A percentile compares a stretch with the other conserved stretches of the same genome.
phyloP scores from a whole-genome alignment of 2,888 invertebrate species.

The Lysandra bellargus region DNA sequence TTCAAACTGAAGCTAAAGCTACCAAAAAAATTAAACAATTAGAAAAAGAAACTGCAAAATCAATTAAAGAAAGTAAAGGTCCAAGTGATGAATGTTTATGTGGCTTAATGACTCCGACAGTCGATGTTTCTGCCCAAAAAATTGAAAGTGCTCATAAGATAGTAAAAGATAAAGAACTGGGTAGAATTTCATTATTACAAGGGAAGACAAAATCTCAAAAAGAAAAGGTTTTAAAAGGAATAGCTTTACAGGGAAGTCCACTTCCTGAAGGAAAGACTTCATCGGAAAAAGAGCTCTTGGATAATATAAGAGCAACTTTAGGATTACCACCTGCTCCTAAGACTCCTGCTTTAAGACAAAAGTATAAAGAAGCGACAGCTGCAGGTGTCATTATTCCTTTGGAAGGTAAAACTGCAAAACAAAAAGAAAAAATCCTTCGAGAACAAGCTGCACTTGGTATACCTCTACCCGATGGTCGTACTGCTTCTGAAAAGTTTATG shows the following conservation, averaged over 20 bases:
- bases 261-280: conserved; percentile 37
- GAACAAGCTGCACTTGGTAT: conserved; percentile 37
- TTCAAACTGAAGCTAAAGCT: conserved; percentile 33
- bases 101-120: conserved; percentile 29
- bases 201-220: conserved; percentile 39
- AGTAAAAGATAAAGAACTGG: conserved; percentile 43
- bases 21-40: conserved; percentile 33
- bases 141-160: conserved; percentile 24
- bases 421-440: conserved; percentile 41
- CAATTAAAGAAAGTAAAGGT: conserved; percentile 46
- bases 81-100: conserved; percentile 49
- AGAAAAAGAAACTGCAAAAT: conserved; percentile 44
- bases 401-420: conserved; percentile 39
- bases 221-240: conserved; percentile 38
- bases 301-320: conserved; percentile 37
- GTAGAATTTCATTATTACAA: conserved; percentile 41
- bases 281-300: conserved; percentile 42
- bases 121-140: conserved; percentile 42
- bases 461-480: conserved; percentile 39
- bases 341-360: conserved; percentile 36
- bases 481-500: conserved; percentile 42
- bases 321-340: conserved; percentile 42
- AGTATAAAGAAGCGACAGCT: conserved; percentile 38
- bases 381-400: conserved; percentile 39
- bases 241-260: conserved; percentile 38